A percentile compares a stretch with the other conserved stretches of the same genome.
Evolutionary conservation across 2,888 invertebrate genomes (phyloP).

Genomic region (Tolmerus cingulatus): DNA sequence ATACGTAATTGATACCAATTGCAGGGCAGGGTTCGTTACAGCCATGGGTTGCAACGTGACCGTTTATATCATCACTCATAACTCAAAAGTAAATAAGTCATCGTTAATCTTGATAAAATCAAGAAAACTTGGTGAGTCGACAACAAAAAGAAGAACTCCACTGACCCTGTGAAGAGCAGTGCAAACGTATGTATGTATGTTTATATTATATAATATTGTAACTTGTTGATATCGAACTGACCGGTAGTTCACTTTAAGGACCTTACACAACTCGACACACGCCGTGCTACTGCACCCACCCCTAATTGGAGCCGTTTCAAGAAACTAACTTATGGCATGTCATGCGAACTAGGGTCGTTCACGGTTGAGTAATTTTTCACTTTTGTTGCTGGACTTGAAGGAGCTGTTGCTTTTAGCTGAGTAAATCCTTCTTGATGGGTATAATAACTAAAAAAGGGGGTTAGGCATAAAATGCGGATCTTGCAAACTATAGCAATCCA

Average conservation of each 20-base stretch:
- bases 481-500: not conserved
- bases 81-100: not conserved
- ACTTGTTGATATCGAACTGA: slow-evolving; percentile 28
- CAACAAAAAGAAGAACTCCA: not conserved
- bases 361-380: not conserved
- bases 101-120: slow-evolving; percentile 19
- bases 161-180: not conserved
- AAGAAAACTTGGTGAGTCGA: not conserved
- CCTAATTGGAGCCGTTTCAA: not conserved
- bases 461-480: not conserved
- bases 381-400: not conserved
- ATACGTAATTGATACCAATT: slow-evolving; percentile 25
- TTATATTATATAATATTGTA: not conserved
- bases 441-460: not conserved
- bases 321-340: not conserved
- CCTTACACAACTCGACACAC: not conserved
- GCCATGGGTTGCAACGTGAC: not conserved
- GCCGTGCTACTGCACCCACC: not conserved
- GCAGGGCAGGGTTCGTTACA: not conserved
- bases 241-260: not conserved
- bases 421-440: not conserved
- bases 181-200: not conserved
- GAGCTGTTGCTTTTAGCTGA: not conserved
- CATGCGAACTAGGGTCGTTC: not conserved
- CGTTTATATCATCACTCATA: not conserved